Evolutionary conservation across 2,888 invertebrate genomes (phyloP), one percentile per base, ranked within the genome.

Genomic region (Lasioglossum zephyrum): DNA sequence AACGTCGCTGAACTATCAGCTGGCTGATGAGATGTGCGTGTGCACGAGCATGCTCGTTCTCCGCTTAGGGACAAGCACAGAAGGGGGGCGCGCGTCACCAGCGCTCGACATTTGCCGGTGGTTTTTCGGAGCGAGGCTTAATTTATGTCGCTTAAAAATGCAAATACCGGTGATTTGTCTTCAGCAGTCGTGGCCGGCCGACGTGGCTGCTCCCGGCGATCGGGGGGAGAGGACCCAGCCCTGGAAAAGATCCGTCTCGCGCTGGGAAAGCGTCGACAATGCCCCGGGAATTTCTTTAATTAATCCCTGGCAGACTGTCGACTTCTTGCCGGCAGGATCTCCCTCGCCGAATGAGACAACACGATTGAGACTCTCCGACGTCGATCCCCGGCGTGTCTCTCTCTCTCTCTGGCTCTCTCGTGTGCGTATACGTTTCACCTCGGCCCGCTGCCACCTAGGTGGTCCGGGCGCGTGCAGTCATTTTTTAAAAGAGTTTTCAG

Each of bases 401-500:
- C 53, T 53, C 53, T n/a, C 53, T 2, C 53, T 53, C 5, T n/a
- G 9, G 11, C n/a, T n/a, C 4, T 63, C 79, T 73, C 75, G 39
- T 41, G 70, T 70, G 39, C 39, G 22, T 39, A 79, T 72, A 75
- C 79, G 80, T 84, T 85, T 76, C 86, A 70, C 79, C 78, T 73
- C 73, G 36, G 69, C 13, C n/a, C 41, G 18, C 76, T 53, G 88
- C 92, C 82, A 88, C 91, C 87, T 90, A 92, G 92, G 93, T 93
- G 93, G 92, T 92, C 92, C 82, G 49, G 73, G 11, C 26, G 53
- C 77, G 81, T 77, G 85, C 77, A 89, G 90, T 90, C 91, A 92
- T 93, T 92, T 92, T 92, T 93, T 89, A 88, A 92, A 88, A 87
- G 88, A 88, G 86, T 92, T 91, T 92, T 86, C 90, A 87, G 82